Evolutionary conservation across 2,888 invertebrate species (phyloP).

Genomic region (Sturmia bella): DNA sequence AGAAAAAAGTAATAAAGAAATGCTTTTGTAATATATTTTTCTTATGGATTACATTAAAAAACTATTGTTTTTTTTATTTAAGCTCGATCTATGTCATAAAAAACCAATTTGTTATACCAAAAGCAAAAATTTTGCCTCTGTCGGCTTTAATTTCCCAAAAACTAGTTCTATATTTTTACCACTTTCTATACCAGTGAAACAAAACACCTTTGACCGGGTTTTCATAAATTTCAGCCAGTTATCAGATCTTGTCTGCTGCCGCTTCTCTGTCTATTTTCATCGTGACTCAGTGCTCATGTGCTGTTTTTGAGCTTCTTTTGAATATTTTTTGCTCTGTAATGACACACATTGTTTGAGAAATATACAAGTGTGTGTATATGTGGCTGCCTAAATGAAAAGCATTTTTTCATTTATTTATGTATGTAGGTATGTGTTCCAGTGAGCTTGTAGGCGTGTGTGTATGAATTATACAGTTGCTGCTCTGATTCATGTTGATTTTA

Average conservation of each 20-base stretch:
- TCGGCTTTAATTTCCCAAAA: neutral
- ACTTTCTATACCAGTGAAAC: neutral
- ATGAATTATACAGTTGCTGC: constrained; percentile 35
- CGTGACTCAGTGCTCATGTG: neutral
- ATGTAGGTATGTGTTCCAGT: constrained; percentile 16
- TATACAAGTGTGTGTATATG: neutral
- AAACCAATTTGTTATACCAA: too few relatives aligned
- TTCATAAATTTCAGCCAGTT: constrained; percentile 26
- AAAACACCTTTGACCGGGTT: constrained; percentile 45
- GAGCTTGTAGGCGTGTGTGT: constrained; percentile 9
- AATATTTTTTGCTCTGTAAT: constrained; percentile 47
- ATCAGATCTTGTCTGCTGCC: neutral
- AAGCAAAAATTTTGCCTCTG: too few relatives aligned
- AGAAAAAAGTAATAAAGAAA: too few relatives aligned
- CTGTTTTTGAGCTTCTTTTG: constrained; percentile 15
- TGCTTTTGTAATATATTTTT: too few relatives aligned
- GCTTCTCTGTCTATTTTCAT: neutral
- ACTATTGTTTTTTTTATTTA: too few relatives aligned
- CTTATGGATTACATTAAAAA: too few relatives aligned
- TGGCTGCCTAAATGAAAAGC: neutral
- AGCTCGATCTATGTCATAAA: too few relatives aligned
- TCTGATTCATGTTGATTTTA: constrained; percentile 62
- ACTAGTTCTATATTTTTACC: too few relatives aligned
- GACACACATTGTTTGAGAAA: constrained; percentile 56
- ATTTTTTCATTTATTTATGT: constrained; percentile 24